These are phyloP conservation scores for Anolis carolinensis DNA, from an alignment of 2,113 vertebrate species.

Conservation along the genomic window DNA sequence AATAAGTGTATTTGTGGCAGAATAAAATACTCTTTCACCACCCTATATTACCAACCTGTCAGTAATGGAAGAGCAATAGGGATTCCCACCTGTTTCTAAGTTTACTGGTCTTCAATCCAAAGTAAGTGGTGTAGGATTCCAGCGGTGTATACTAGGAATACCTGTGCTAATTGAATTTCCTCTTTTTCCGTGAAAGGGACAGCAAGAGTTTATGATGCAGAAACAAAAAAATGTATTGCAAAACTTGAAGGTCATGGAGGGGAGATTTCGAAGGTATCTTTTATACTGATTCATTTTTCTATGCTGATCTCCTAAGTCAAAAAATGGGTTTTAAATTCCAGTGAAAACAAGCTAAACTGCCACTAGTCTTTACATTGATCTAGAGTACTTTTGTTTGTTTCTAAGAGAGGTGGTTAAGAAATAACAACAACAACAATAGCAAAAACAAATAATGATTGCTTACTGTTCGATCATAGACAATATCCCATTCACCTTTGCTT, in stretches of 20 bases:
- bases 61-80: neutral
- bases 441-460: neutral
- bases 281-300: neutral
- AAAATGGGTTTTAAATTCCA: neutral
- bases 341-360: neutral
- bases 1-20: neutral
- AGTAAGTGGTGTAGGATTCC: neutral
- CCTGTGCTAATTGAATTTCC: neutral
- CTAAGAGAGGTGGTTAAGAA: neutral
- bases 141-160: conserved; percentile 7
- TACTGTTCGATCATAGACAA: neutral
- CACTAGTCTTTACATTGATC: neutral
- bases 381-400: neutral
- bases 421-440: no score
- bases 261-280: conserved; percentile 91
- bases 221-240: conserved; percentile 82
- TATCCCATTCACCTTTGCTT: neutral
- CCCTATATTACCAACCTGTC: no score
- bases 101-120: neutral
- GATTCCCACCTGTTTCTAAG: neutral
- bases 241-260: conserved; percentile 87
- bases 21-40: neutral
- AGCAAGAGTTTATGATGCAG: conserved; percentile 83
- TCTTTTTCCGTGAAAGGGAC: conserved; percentile 78
- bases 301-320: neutral